A percentile compares a stretch with the other conserved stretches of the same genome.
These are phyloP conservation scores for Heterohyrax brucei DNA, from an alignment of 2,797 vertebrate species.

Conservation along the genomic window DNA sequence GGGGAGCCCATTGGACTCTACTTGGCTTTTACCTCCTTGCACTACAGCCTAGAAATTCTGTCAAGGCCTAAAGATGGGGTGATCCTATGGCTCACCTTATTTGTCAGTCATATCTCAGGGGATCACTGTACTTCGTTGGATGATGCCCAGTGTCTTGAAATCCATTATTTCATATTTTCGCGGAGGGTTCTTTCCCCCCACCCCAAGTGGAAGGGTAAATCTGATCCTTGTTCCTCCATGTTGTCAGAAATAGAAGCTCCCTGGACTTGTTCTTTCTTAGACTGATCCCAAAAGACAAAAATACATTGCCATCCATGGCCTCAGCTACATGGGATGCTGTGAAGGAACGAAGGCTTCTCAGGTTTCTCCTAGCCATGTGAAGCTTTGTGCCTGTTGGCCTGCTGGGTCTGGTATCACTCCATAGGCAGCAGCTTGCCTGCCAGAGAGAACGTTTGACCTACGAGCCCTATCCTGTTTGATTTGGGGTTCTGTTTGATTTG, in stretches of 20 bases:
- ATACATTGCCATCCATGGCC: not conserved
- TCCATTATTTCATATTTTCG: not conserved
- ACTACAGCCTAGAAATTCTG: not conserved
- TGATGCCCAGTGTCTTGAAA: not conserved
- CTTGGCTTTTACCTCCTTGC: not conserved
- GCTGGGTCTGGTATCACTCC: not conserved
- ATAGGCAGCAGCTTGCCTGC: not conserved
- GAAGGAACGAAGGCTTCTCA: not conserved
- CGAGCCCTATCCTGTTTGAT: not conserved
- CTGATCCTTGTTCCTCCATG: not conserved
- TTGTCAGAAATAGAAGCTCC: not conserved
- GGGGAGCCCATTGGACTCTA: not conserved
- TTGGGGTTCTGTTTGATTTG: not conserved
- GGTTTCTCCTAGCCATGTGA: not conserved
- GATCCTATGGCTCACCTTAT: no score
- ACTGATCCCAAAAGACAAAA: not conserved
- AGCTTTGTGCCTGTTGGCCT: not conserved
- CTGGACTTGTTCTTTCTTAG: not conserved
- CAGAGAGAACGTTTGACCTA: not conserved
- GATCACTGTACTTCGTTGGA: not conserved
- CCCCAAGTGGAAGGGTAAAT: not conserved
- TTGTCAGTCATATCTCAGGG: not conserved
- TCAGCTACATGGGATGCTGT: not conserved
- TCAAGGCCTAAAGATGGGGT: not conserved
- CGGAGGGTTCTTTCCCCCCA: not conserved